Conservation (phyloP, 2,113 vertebrate genomes). For the Oceanodroma tethys region DNA sequence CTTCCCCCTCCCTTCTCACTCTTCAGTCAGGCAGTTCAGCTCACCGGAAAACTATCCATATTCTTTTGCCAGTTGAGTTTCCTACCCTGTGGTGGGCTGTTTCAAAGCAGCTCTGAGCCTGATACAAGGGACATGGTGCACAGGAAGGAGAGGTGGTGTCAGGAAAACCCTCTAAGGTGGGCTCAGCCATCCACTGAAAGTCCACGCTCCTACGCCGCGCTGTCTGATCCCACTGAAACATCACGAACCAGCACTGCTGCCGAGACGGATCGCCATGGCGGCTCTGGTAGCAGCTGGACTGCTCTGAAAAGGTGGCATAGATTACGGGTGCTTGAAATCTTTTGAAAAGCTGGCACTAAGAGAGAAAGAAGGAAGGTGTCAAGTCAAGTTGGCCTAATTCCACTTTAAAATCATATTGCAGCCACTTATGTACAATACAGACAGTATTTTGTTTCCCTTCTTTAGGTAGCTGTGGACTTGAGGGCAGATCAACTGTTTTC, state of each 20-base stretch:
- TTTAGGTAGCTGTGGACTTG: neutral
- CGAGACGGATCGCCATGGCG: neutral
- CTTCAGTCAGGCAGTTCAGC: conserved; percentile 21
- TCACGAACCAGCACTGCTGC: neutral
- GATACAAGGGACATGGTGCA: neutral
- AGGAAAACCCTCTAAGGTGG: neutral
- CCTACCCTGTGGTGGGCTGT: neutral
- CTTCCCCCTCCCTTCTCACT: conserved; percentile 13
- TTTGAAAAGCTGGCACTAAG: neutral
- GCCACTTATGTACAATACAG: neutral
- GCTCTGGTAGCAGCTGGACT: neutral
- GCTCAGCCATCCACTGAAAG: neutral
- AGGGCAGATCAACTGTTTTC: neutral
- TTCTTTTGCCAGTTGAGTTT: neutral
- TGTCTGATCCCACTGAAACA: neutral
- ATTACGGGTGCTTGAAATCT: neutral
- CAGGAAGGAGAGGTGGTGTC: neutral
- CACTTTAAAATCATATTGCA: neutral
- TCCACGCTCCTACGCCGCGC: neutral
- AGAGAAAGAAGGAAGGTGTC: neutral
- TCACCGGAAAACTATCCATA: neutral
- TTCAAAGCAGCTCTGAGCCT: neutral
- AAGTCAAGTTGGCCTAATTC: neutral
- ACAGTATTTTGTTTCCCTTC: neutral
- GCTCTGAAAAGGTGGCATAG: neutral